Percentiles rank a stretch among this genome's conserved stretches.
These are phyloP conservation scores for Xanthia icteritia DNA, from an alignment of 2,888 invertebrate genomes.

Conservation along the genomic window DNA sequence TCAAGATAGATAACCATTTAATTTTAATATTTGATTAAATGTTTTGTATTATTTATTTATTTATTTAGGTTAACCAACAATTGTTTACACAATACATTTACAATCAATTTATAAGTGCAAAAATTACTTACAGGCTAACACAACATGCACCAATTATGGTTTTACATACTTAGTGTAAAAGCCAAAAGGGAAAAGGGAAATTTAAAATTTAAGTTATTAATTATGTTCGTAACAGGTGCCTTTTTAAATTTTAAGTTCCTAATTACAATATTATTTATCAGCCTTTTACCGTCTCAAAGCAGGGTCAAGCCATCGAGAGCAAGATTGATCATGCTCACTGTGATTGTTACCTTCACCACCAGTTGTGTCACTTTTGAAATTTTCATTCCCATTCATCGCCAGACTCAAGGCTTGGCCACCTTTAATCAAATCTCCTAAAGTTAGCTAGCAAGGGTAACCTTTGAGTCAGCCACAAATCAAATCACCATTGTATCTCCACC, in stretches of 20 bases:
- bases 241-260: background rate
- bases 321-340: background rate
- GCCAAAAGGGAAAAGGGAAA: too few species aligned
- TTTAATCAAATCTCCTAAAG: background rate
- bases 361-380: background rate
- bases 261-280: background rate
- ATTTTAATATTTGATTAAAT: background rate
- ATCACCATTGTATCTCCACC: constrained; percentile 55
- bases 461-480: constrained; percentile 27
- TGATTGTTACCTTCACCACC: background rate
- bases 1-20: background rate
- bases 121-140: too few species aligned
- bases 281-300: background rate
- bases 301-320: too few species aligned
- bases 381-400: background rate
- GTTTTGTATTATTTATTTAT: background rate
- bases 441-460: background rate
- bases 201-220: too few species aligned
- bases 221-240: background rate
- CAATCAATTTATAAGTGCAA: too few species aligned
- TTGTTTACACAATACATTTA: too few species aligned
- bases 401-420: background rate
- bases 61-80: too few species aligned
- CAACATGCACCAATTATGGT: too few species aligned
- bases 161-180: too few species aligned